Conservation (phyloP, 2,113 vertebrate genomes). For the Acanthisitta chloris region DNA sequence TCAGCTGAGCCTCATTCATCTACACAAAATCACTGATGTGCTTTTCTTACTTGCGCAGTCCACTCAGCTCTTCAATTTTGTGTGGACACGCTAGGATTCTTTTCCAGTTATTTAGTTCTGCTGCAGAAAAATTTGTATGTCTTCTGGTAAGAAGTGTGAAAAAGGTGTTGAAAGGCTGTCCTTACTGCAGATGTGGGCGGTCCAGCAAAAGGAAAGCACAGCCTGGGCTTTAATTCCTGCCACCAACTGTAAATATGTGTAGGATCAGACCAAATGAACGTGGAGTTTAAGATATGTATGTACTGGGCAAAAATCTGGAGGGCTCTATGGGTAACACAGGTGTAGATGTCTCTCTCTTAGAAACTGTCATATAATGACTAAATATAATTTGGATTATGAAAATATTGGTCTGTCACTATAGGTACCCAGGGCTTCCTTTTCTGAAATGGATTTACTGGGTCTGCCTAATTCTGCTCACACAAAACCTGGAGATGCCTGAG, state of each 20-base stretch:
- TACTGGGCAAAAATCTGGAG: background rate
- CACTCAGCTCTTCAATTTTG: background rate
- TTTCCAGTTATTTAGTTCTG: background rate
- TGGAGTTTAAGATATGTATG: background rate
- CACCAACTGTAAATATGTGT: background rate
- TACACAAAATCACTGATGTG: background rate
- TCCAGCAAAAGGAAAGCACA: background rate
- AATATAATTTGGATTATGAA: background rate
- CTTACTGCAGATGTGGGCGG: background rate
- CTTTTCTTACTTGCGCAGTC: background rate
- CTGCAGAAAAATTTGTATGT: background rate
- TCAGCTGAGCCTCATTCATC: background rate
- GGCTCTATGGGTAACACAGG: background rate
- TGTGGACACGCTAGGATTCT: background rate
- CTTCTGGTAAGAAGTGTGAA: background rate
- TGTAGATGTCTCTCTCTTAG: background rate
- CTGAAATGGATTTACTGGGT: background rate
- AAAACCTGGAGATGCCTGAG: background rate
- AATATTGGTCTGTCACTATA: background rate
- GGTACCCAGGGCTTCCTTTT: background rate
- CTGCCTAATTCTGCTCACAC: background rate
- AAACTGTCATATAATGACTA: background rate
- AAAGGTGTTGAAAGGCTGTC: constrained; percentile 9
- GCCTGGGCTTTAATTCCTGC: background rate
- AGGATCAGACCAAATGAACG: background rate